Evolutionary conservation across 2,888 invertebrate genomes (phyloP), one percentile per base, ranked within the genome.

Genomic region (Lepidocyrtinus sp.): DNA sequence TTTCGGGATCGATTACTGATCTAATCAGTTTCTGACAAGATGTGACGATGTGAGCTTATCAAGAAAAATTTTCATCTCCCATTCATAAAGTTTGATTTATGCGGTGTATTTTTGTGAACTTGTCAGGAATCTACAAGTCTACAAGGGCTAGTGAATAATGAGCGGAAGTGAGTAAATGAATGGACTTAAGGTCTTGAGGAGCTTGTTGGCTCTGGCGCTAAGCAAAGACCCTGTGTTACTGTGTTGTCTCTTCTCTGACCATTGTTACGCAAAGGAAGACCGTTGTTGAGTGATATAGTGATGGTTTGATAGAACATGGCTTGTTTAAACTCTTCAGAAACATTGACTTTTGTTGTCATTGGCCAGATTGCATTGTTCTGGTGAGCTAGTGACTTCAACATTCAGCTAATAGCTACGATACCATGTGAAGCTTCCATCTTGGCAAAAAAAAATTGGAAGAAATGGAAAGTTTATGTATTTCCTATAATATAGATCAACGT

Each of bases 391-490:
- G 45, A 5, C 9, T n/a, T n/a, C 12, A 19, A 3, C n/a, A 21
- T 21, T 65, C n/a, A n/a, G 26, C 12, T 12, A 67, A 67, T 27
- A 36, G 36, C n/a, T n/a, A n/a, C n/a, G n/a, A 12, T 36, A 67
- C 36, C 46, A 22, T 22, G 21, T 22, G 67, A 25, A 63, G 12
- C 24, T 63, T 63, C 65, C 22, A 46, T 24, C 50, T 45, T 55
- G 7, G 17, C 26, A 55, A 15, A 55, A 2, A 21, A 68, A 36
- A 36, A 36, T 36, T 5, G 12, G 67, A 68, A 50, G 68, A 68
- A 68, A 68, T 68, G 24, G 68, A 68, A 68, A 68, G 68, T 68
- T 68, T 68, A 17, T 2, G n/a, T 63, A 63, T 25, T 68, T 68
- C 25, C 26, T 17, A 7, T 22, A 15, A 0, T 21, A 45, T 22